A percentile compares a stretch with the other conserved stretches of the same genome.
These are phyloP conservation scores for Drosophila formosana DNA, from an alignment of 2,888 invertebrate genomes.

Conservation along the genomic window DNA sequence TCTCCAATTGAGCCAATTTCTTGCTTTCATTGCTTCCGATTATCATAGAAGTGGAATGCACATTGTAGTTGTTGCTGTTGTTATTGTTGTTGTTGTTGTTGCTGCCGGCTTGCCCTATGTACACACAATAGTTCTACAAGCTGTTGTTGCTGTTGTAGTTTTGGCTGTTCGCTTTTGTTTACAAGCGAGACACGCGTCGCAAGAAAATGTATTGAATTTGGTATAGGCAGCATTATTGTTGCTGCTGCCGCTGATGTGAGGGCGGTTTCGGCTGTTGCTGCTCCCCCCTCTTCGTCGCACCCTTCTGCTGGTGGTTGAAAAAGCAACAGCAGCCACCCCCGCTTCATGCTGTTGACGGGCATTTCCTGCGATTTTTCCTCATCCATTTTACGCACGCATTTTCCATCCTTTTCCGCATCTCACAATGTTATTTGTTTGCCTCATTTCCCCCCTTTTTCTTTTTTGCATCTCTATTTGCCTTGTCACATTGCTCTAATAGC, in stretches of 20 bases:
- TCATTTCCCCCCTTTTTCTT: conserved; percentile 35
- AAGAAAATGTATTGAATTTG: conserved; percentile 39
- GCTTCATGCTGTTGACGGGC: conserved; percentile 35
- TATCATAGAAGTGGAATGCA: conserved; percentile 59
- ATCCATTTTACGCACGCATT: conserved; percentile 40
- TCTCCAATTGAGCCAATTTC: conserved; percentile 78
- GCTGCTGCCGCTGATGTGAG: conserved; percentile 21
- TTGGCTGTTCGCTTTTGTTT: conserved; percentile 59
- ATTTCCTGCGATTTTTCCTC: conserved; percentile 52
- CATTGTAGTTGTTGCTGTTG: conserved; percentile 23
- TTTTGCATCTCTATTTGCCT: conserved; percentile 5
- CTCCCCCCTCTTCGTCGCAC: conserved; percentile 25
- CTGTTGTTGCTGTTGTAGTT: conserved; percentile 49
- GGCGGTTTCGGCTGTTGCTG: conserved; percentile 56
- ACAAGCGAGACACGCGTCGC: conserved; percentile 52
- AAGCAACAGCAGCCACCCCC: conserved; percentile 38
- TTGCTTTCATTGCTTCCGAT: conserved; percentile 74
- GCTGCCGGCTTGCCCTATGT: conserved; percentile 56
- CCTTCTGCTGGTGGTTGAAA: conserved; percentile 60
- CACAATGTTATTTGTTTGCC: conserved; percentile 52
- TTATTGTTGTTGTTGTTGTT: conserved; percentile 34
- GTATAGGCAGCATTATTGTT: conserved; percentile 1
- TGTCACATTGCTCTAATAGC: conserved; percentile 55
- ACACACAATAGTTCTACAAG: conserved; percentile 44
- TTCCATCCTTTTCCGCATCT: conserved; percentile 37